Percentiles rank a stretch among this genome's conserved stretches.
These are phyloP conservation scores for Ichneumon xanthorius DNA, from an alignment of 2,888 invertebrate species.

Conservation along the genomic window DNA sequence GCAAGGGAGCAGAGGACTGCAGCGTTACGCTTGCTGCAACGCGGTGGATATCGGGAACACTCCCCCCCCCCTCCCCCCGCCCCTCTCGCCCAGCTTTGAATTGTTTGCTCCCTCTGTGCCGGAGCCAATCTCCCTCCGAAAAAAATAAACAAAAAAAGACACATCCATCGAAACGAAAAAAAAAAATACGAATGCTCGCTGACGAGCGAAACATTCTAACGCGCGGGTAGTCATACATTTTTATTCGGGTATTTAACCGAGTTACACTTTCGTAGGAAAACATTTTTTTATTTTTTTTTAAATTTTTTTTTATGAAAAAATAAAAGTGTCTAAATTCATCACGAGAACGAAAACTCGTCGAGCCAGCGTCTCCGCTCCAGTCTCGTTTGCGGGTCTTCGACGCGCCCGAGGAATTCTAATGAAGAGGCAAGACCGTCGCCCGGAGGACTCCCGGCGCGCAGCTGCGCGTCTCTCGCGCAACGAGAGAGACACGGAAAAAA, in stretches of 20 bases:
- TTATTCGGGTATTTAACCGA: neutral
- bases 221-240: neutral
- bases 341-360: neutral
- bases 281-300: no score
- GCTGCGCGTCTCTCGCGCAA: slow-evolving; percentile 49
- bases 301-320: neutral
- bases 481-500: slow-evolving; percentile 1
- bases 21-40: slow-evolving; percentile 29
- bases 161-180: neutral
- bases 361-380: neutral
- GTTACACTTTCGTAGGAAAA: neutral
- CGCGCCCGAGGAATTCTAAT: neutral
- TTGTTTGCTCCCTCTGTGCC: slow-evolving; percentile 36
- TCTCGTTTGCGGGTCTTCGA: neutral
- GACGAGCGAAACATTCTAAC: slow-evolving; percentile 7
- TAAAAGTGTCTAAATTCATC: neutral
- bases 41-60: slow-evolving; percentile 20
- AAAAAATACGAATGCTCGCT: neutral
- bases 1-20: slow-evolving; percentile 29
- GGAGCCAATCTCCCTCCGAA: slow-evolving; percentile 17
- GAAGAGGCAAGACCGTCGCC: neutral
- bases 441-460: slow-evolving; percentile 19
- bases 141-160: slow-evolving; percentile 8
- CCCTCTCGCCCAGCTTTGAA: neutral
- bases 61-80: neutral